Conservation (phyloP, 2,113 vertebrate species). For the Montifringilla adamsi region DNA sequence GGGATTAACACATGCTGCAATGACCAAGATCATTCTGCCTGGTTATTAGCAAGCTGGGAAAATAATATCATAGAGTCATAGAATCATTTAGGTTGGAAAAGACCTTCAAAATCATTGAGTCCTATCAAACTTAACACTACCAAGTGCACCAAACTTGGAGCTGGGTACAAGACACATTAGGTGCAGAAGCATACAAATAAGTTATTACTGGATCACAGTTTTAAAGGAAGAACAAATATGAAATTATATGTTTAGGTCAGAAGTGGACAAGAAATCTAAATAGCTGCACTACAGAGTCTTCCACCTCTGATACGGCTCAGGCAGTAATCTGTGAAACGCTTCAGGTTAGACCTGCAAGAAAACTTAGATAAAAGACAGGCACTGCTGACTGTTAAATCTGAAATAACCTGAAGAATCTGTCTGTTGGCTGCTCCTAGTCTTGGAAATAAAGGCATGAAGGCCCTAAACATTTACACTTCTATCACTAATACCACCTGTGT, state of each 20-base stretch:
- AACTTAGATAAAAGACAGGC: not conserved
- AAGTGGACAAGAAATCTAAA: not conserved
- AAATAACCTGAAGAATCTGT: not conserved
- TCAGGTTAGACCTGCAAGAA: not conserved
- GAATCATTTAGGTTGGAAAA: not conserved
- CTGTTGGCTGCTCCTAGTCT: not conserved
- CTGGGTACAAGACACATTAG: not conserved
- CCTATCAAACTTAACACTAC: not conserved
- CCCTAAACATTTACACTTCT: fast-evolving
- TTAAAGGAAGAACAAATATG: not conserved
- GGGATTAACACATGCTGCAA: not conserved
- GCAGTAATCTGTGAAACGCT: not conserved
- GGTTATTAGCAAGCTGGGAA: not conserved
- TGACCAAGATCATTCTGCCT: not conserved
- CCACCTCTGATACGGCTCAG: not conserved
- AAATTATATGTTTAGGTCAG: not conserved
- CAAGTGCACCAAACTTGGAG: not conserved
- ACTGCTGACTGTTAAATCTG: not conserved
- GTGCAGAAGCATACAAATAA: not conserved
- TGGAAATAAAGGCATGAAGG: not conserved
- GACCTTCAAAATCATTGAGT: not conserved
- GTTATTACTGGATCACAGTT: not conserved
- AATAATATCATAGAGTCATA: not conserved
- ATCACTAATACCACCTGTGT: not conserved
- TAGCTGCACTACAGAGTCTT: not conserved